Conservation (phyloP, 2,888 invertebrate genomes). For the Agrochola lota region DNA sequence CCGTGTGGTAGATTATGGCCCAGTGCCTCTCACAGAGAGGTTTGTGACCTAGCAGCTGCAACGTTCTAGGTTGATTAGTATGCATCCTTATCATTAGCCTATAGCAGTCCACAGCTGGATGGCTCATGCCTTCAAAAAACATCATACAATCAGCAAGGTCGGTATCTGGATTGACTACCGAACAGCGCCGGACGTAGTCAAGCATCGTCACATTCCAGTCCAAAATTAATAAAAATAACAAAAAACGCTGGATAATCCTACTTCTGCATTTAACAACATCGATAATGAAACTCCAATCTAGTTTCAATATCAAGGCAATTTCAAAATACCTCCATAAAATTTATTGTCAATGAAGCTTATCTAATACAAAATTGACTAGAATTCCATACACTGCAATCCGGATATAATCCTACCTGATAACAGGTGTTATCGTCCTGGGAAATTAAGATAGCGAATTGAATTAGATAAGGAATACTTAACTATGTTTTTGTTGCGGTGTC, state of each 20-base stretch:
- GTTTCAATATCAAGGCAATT: constrained; percentile 53
- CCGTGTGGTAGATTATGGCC: background rate
- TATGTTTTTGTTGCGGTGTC: background rate
- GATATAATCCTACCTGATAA: constrained; percentile 47
- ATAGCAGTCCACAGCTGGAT: background rate
- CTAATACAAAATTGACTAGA: constrained; percentile 17
- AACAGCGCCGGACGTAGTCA: background rate
- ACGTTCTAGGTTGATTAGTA: too few relatives aligned
- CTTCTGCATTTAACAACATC: constrained; percentile 6
- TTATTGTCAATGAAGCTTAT: constrained; percentile 47
- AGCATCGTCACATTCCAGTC: background rate
- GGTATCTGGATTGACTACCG: too few relatives aligned
- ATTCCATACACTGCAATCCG: constrained; percentile 32
- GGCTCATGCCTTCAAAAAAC: background rate
- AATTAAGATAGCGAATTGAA: constrained; percentile 52
- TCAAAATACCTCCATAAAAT: constrained; percentile 5
- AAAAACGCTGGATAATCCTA: constrained; percentile 38
- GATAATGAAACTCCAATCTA: constrained; percentile 7
- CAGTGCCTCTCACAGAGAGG: background rate
- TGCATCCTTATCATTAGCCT: too few relatives aligned
- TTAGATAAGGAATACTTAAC: constrained; percentile 48
- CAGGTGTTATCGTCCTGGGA: constrained; percentile 46
- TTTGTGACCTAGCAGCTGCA: background rate
- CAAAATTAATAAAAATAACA: background rate
- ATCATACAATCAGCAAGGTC: background rate